A percentile compares a stretch with the other conserved stretches of the same genome.
Evolutionary conservation across 2,888 invertebrate genomes (phyloP).

Genomic region (Lapara coniferarum): DNA sequence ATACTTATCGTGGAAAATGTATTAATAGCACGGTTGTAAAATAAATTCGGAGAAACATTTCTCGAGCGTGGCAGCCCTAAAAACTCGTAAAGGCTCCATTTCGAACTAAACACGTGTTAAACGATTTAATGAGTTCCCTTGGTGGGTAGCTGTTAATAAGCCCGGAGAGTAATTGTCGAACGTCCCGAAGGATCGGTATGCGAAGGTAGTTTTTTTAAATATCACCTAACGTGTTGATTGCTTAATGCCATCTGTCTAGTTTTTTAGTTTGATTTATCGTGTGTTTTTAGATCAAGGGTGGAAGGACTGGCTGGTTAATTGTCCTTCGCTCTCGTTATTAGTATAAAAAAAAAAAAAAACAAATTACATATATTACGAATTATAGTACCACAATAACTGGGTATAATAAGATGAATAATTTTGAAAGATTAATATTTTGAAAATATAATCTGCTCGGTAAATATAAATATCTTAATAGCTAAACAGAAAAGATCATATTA

Average conservation of each 20-base stretch:
- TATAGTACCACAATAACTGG: too few species aligned
- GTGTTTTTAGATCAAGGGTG: background rate
- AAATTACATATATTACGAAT: too few species aligned
- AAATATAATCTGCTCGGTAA: too few species aligned
- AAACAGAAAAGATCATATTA: too few species aligned
- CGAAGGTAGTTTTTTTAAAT: conserved; percentile 24
- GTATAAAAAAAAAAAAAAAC: too few species aligned
- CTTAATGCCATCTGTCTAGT: conserved; percentile 22
- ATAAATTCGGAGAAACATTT: background rate
- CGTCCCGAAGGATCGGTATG: conserved; percentile 19
- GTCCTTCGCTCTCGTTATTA: too few species aligned
- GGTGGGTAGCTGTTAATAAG: conserved; percentile 64
- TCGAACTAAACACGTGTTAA: conserved; percentile 60
- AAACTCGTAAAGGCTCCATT: conserved; percentile 23
- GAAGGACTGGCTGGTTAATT: background rate
- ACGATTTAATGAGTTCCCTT: conserved; percentile 61
- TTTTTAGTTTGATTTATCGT: conserved; percentile 14
- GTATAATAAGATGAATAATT: too few species aligned
- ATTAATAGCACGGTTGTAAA: background rate
- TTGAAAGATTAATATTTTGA: too few species aligned
- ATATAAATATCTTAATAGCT: too few species aligned
- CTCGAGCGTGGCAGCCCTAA: conserved; percentile 9
- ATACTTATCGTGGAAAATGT: background rate
- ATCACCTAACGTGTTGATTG: conserved; percentile 22
- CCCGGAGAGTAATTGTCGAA: conserved; percentile 60